Percentiles rank a stretch among this genome's conserved stretches.
These are phyloP conservation scores for Ambastaia sidthimunki DNA, from an alignment of 2,797 vertebrate species.

Conservation along the genomic window DNA sequence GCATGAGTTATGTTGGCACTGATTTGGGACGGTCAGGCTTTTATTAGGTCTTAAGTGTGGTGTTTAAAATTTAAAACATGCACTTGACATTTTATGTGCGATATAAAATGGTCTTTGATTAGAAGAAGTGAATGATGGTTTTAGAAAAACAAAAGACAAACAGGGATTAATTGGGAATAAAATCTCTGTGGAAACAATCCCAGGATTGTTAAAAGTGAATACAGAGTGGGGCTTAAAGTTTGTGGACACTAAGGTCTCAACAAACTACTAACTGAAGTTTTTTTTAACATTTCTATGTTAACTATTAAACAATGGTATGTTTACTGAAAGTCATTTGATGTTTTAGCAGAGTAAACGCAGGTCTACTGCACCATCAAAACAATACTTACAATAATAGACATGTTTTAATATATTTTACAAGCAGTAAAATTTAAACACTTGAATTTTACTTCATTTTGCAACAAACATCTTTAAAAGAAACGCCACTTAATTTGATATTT, in stretches of 20 bases:
- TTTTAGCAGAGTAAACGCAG: no score
- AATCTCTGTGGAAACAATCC: not conserved
- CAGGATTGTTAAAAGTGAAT: no score
- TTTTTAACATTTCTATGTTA: not conserved
- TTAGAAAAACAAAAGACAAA: not conserved
- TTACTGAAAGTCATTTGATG: not conserved
- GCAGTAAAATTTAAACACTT: not conserved
- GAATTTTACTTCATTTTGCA: no score
- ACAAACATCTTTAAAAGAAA: not conserved
- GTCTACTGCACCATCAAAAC: no score
- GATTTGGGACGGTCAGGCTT: constrained; percentile 12
- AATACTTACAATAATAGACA: no score
- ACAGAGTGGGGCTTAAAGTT: not conserved
- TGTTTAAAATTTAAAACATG: constrained; percentile 33
- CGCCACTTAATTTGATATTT: not conserved
- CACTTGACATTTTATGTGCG: constrained; percentile 17
- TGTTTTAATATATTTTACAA: not conserved
- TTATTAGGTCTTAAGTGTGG: constrained; percentile 17
- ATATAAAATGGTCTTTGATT: constrained; percentile 13
- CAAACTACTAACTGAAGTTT: not conserved
- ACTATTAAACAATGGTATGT: not conserved
- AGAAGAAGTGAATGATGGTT: constrained; percentile 5
- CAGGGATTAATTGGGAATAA: not conserved
- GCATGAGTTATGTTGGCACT: not conserved
- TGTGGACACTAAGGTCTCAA: not conserved